Conservation (phyloP, 2,797 vertebrate genomes). For the Lagorchestes hirsutus region DNA sequence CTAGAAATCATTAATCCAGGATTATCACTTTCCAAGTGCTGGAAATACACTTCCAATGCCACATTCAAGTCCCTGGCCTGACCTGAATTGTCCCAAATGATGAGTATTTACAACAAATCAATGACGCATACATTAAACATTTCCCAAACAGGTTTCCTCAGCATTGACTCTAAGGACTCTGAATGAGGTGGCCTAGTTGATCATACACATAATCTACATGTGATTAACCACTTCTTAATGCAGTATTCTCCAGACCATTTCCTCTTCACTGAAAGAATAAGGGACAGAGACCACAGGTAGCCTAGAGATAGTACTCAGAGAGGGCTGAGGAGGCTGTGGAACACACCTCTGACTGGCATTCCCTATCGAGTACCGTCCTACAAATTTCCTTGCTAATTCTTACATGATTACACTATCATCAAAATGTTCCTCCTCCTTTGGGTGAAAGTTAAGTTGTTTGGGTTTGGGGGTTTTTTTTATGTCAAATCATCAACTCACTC, state of each 20-base stretch:
- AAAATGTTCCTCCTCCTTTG: not conserved
- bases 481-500: not conserved
- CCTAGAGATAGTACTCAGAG: not conserved
- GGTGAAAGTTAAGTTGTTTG: not conserved
- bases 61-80: not conserved
- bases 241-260: slow-evolving; percentile 28
- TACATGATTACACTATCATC: not conserved
- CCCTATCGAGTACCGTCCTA: not conserved
- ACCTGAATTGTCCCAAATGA: not conserved
- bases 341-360: not conserved
- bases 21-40: not conserved
- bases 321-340: not conserved
- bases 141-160: not conserved
- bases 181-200: slow-evolving; percentile 21
- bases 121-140: not conserved
- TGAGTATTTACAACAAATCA: not conserved
- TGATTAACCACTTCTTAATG: slow-evolving; percentile 11
- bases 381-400: slow-evolving; percentile 18
- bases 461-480: not conserved
- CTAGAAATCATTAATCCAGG: not conserved
- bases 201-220: slow-evolving; percentile 29
- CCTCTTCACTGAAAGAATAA: not conserved
- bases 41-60: not conserved
- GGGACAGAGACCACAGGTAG: not conserved
- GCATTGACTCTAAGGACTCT: not conserved